Evolutionary conservation across 2,888 invertebrate genomes (phyloP).

Genomic region (Dinocampus coccinellae): DNA sequence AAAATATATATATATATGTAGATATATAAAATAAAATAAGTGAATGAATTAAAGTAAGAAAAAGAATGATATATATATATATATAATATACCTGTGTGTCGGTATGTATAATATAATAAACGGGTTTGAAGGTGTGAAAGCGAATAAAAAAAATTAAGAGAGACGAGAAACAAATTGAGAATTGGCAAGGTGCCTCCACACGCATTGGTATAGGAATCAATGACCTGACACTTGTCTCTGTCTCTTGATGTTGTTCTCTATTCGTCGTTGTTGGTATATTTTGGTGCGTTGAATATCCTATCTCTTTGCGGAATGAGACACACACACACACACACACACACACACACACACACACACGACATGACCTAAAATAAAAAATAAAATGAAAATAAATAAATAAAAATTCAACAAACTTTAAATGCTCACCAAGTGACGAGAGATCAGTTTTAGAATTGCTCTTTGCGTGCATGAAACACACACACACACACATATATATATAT

Average conservation of each 20-base stretch:
- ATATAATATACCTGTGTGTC: background rate
- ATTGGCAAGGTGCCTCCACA: constrained; percentile 26
- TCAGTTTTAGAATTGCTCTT: constrained; percentile 10
- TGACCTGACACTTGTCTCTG: constrained; percentile 33
- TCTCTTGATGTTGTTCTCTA: constrained; percentile 19
- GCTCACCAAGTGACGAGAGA: background rate
- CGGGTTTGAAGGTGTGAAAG: background rate
- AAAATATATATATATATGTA: background rate
- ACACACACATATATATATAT: background rate
- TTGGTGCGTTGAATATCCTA: background rate
- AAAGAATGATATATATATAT: background rate
- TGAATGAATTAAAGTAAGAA: constrained; percentile 21
- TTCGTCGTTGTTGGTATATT: constrained; percentile 4
- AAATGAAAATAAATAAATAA: too few species aligned
- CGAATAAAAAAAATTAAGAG: background rate
- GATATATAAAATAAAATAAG: constrained; percentile 6
- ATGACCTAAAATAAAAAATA: too few species aligned
- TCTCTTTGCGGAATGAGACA: background rate
- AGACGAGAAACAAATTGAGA: constrained; percentile 5
- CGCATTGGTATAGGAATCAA: constrained; percentile 26
- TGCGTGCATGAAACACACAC: too few species aligned
- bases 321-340: too few species aligned
- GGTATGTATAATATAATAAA: background rate
- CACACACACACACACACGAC: too few species aligned
- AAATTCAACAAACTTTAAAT: too few species aligned